A percentile compares a stretch with the other conserved stretches of the same genome.
phyloP scores from a whole-genome alignment of 2,113 vertebrate species.

The Gadus macrocephalus region DNA sequence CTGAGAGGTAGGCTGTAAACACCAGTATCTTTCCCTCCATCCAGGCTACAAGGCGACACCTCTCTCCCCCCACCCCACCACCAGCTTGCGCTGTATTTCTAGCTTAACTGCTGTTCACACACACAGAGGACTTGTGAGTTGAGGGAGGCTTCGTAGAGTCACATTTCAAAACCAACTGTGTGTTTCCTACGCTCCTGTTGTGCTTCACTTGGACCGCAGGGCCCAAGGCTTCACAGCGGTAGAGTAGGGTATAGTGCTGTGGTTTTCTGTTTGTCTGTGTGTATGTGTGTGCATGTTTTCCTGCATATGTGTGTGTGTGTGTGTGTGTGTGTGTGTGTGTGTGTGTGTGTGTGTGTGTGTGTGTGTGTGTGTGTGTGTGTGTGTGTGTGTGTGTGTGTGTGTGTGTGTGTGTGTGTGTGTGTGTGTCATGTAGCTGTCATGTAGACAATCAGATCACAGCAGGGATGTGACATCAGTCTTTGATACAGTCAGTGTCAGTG shows the following conservation, averaged over 20 bases:
- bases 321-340: not conserved
- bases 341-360: not conserved
- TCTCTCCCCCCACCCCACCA: too few relatives aligned
- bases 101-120: too few relatives aligned
- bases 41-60: too few relatives aligned
- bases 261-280: not conserved
- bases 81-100: too few relatives aligned
- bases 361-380: slow-evolving; percentile 10
- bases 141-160: not conserved
- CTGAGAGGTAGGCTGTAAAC: too few relatives aligned
- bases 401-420: slow-evolving; percentile 21
- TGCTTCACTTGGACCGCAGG: not conserved
- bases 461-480: slow-evolving; percentile 41
- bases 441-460: slow-evolving; percentile 53
- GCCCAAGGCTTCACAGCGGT: not conserved
- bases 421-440: slow-evolving; percentile 42
- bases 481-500: slow-evolving; percentile 45
- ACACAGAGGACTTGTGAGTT: too few relatives aligned
- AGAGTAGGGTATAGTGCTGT: not conserved
- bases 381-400: slow-evolving; percentile 13
- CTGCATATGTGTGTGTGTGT: not conserved
- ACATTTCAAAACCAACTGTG: not conserved
- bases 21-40: too few relatives aligned
- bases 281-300: not conserved
- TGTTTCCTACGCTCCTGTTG: not conserved